These are phyloP conservation scores for Lithodes maja DNA, from an alignment of 2,888 invertebrate genomes.

Conservation along the genomic window DNA sequence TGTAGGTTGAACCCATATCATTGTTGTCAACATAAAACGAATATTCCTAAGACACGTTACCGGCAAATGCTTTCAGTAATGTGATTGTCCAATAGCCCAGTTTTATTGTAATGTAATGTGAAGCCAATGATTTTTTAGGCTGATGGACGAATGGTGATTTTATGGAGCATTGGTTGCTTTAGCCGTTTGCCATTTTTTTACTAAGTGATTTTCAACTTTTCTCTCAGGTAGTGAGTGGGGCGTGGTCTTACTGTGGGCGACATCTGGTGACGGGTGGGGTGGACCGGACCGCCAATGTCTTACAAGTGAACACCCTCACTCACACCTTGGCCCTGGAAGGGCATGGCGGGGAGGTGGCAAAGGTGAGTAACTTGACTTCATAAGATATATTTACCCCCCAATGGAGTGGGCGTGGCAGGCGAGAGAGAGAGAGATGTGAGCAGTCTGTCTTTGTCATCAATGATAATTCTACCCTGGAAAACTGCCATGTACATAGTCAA, in stretches of 20 bases:
- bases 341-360: conserved; percentile 47
- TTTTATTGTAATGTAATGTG: neutral
- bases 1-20: too few species aligned
- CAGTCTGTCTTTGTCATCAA: too few species aligned
- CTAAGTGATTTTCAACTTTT: neutral
- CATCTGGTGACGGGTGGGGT: conserved; percentile 84
- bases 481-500: too few species aligned
- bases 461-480: too few species aligned
- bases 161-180: too few species aligned
- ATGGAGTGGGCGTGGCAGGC: too few species aligned
- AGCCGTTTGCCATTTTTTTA: neutral
- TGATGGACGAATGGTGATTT: neutral
- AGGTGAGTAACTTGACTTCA: conserved; percentile 19
- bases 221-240: conserved; percentile 81
- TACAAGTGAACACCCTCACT: conserved; percentile 78
- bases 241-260: conserved; percentile 84
- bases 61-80: too few species aligned
- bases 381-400: too few species aligned
- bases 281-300: conserved; percentile 84
- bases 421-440: too few species aligned
- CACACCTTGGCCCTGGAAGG: conserved; percentile 31
- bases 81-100: too few species aligned
- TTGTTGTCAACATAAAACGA: too few species aligned
- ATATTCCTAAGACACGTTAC: too few species aligned
- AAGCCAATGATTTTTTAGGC: neutral